These are phyloP conservation scores for Australoheros facetus DNA, from an alignment of 2,797 vertebrate species.

Conservation along the genomic window DNA sequence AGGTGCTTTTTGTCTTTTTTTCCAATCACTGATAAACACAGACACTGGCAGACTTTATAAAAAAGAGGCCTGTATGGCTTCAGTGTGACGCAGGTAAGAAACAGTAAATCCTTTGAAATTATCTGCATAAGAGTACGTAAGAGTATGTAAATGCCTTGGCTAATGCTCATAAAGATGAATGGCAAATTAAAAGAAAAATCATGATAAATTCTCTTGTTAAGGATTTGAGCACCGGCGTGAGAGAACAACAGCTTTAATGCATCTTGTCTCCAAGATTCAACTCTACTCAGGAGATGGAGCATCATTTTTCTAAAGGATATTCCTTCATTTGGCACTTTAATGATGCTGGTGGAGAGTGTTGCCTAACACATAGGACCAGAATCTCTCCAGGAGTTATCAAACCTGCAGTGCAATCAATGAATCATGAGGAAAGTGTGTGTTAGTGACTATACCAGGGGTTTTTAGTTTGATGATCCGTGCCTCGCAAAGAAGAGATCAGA, in stretches of 20 bases:
- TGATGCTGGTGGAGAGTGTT: background rate
- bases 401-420: background rate
- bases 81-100: background rate
- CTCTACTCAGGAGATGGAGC: background rate
- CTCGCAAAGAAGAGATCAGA: background rate
- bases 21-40: conserved; percentile 12
- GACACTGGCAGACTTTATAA: conserved; percentile 6
- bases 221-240: background rate
- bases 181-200: background rate
- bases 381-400: background rate
- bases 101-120: background rate
- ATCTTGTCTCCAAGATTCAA: background rate
- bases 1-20: conserved; percentile 7
- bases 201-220: background rate
- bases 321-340: background rate
- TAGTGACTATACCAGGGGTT: background rate
- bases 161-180: background rate
- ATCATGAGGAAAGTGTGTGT: background rate
- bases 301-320: background rate
- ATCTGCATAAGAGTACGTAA: background rate
- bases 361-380: background rate
- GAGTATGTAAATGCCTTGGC: background rate
- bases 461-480: background rate
- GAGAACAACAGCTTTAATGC: background rate
- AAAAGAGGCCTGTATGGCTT: background rate